phyloP scores from a whole-genome alignment of 2,797 vertebrate species.

The Emydoidea blandingii region DNA sequence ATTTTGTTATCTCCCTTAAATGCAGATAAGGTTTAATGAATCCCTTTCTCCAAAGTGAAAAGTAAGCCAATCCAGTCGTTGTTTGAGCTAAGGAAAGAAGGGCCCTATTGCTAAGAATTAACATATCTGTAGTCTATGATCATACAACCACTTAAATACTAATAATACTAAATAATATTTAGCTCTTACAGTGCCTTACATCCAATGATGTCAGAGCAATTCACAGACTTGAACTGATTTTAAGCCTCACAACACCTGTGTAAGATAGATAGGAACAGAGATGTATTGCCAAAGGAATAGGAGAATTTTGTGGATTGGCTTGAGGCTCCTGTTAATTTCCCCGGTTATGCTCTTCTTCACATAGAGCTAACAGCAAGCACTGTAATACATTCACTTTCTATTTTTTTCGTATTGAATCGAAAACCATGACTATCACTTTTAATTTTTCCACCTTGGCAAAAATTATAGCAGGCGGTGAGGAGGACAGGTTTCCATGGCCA shows the following conservation, averaged over 20 bases:
- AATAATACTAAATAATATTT: not conserved
- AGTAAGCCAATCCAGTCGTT: not conserved
- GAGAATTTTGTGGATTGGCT: not conserved
- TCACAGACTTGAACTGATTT: not conserved
- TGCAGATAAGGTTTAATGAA: not conserved
- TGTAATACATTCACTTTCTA: not conserved
- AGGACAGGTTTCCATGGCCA: not conserved
- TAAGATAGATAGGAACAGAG: not conserved
- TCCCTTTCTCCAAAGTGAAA: not conserved
- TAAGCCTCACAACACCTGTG: not conserved
- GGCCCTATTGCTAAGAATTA: not conserved
- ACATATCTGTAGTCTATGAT: not conserved
- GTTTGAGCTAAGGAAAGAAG: not conserved
- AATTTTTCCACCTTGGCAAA: not conserved
- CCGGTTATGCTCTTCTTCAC: not conserved
- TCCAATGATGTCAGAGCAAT: not conserved
- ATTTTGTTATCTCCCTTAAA: not conserved
- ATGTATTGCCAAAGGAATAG: not conserved
- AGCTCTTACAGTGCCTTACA: not conserved
- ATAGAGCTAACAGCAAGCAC: not conserved
- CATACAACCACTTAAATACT: not conserved
- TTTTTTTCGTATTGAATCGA: not conserved
- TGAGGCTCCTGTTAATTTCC: not conserved
- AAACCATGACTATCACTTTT: not conserved
- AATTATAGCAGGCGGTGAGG: accelerated